These are phyloP conservation scores for Arrhopalites spinosus DNA, from an alignment of 2,888 invertebrate genomes.

Conservation along the genomic window DNA sequence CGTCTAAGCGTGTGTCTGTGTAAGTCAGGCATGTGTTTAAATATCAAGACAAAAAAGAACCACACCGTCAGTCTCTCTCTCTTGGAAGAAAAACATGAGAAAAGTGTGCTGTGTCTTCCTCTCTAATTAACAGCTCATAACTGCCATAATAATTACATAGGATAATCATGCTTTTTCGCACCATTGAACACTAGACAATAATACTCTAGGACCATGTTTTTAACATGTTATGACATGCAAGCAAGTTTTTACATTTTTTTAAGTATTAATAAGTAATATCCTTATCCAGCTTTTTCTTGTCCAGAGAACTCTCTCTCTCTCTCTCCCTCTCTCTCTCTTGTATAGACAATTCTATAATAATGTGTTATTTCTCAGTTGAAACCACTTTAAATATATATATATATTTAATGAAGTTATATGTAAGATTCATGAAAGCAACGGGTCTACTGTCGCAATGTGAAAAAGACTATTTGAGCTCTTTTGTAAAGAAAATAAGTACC, in stretches of 20 bases:
- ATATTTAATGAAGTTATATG: too few species aligned
- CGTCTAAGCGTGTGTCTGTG: background rate
- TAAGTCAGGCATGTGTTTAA: background rate
- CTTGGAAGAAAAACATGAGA: background rate
- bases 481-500: background rate
- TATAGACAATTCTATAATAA: background rate
- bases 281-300: background rate
- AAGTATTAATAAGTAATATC: background rate
- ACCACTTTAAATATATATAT: too few species aligned
- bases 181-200: constrained; percentile 17
- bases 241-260: too few species aligned
- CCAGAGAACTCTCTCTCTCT: background rate
- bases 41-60: too few species aligned
- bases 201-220: background rate
- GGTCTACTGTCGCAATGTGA: too few species aligned
- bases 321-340: background rate
- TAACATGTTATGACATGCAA: too few species aligned
- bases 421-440: too few species aligned
- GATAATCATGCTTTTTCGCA: constrained; percentile 22
- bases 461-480: too few species aligned
- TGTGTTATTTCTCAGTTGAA: background rate
- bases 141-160: constrained; percentile 17
- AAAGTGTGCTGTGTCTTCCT: constrained; percentile 3
- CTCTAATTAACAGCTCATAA: constrained; percentile 23
- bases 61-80: too few species aligned